These are phyloP conservation scores for human DNA, from an alignment of 2,113 vertebrate genomes.

Conservation along the genomic window GRCh38 chr11:27263501-27264000, in stretches of 20 bases:
- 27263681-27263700: neutral
- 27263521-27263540: neutral
- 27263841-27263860: neutral
- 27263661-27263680: neutral
- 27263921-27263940: neutral
- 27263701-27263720: neutral
- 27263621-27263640: neutral
- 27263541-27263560: neutral
- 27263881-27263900: neutral
- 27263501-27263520: neutral
- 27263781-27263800: neutral
- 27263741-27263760: neutral
- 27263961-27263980: neutral
- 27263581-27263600: neutral
- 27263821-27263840: constrained; percentile 18
- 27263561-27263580: neutral
- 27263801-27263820: neutral
- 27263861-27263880: constrained; percentile 3
- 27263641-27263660: neutral
- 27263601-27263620: neutral
- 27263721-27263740: neutral
- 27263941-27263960: neutral
- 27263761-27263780: neutral
- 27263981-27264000: neutral
- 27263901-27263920: neutral